These are phyloP conservation scores for Drosophila paucipuncta DNA, from an alignment of 2,888 invertebrate species.

Conservation along the genomic window DNA sequence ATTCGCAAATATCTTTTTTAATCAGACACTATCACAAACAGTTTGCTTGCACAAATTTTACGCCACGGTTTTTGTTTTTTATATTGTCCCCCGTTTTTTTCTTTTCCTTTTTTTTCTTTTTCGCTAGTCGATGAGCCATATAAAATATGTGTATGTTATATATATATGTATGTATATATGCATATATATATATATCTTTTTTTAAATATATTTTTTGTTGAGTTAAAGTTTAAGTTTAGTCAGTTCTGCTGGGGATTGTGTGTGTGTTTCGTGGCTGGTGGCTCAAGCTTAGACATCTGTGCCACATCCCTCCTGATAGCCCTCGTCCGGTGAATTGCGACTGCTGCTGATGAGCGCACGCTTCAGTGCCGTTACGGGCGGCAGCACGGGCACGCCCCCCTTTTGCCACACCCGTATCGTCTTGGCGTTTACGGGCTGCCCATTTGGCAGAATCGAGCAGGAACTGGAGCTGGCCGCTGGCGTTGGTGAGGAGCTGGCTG, in stretches of 20 bases:
- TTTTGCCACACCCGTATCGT: constrained; percentile 95
- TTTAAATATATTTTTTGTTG: constrained; percentile 1
- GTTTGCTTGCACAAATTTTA: constrained; percentile 70
- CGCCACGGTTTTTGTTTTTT: constrained; percentile 30
- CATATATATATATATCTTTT: not conserved
- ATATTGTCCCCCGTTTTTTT: constrained; percentile 11
- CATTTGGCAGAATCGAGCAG: constrained; percentile 82
- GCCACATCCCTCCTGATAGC: constrained; percentile 96
- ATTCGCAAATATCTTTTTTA: constrained; percentile 74
- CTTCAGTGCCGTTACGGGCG: constrained; percentile 94
- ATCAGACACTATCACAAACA: constrained; percentile 85
- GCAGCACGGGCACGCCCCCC: constrained; percentile 92
- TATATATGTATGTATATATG: not conserved
- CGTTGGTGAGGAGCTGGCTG: constrained; percentile 65
- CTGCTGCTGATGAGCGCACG: constrained; percentile 93
- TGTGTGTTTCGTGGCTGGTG: constrained; percentile 1
- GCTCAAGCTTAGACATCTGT: constrained; percentile 91
- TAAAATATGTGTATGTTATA: constrained; percentile 20
- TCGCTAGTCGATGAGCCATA: constrained; percentile 46
- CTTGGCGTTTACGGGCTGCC: constrained; percentile 89
- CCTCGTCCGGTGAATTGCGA: constrained; percentile 95
- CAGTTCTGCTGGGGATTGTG: constrained; percentile 70
- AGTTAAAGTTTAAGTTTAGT: constrained; percentile 70
- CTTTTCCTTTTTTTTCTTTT: not conserved
- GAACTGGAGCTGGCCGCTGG: constrained; percentile 67